Evolutionary conservation across 2,797 vertebrate species (phyloP).

Genomic region (Tadarida brasiliensis): DNA sequence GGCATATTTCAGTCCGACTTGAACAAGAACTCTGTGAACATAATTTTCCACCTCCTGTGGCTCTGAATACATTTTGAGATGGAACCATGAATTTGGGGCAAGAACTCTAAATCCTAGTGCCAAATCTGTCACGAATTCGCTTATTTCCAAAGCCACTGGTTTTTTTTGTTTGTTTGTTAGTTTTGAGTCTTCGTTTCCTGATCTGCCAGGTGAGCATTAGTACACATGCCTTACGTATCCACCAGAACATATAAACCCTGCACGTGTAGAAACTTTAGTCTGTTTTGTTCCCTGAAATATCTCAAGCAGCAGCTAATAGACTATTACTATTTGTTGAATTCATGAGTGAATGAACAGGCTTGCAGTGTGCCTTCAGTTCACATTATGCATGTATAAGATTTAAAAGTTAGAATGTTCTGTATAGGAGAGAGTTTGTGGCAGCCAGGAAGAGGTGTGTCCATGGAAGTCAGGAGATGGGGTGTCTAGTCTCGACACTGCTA

Average conservation of each 20-base stretch:
- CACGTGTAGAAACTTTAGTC: not conserved
- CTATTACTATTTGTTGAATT: not conserved
- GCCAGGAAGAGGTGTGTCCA: accelerated
- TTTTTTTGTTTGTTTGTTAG: not conserved
- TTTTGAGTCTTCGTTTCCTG: not conserved
- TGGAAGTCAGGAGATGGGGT: not conserved
- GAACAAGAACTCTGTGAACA: not conserved
- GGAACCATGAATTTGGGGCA: not conserved
- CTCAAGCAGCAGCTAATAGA: not conserved
- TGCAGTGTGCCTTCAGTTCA: not conserved
- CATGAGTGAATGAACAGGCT: not conserved
- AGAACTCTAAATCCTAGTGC: not conserved
- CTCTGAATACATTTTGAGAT: conserved; percentile 3
- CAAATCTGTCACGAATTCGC: not conserved
- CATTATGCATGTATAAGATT: not conserved
- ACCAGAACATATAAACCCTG: not conserved
- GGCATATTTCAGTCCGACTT: not conserved
- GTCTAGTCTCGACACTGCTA: not conserved
- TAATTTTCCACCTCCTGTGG: not conserved
- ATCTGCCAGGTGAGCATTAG: not conserved
- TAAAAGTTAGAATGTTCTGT: not conserved
- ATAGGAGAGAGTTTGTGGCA: not conserved
- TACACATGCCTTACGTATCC: not conserved
- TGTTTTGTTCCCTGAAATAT: not conserved
- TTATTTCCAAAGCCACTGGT: not conserved